Evolutionary conservation across 2,888 invertebrate species (phyloP).

Genomic region (Agrochola macilenta): DNA sequence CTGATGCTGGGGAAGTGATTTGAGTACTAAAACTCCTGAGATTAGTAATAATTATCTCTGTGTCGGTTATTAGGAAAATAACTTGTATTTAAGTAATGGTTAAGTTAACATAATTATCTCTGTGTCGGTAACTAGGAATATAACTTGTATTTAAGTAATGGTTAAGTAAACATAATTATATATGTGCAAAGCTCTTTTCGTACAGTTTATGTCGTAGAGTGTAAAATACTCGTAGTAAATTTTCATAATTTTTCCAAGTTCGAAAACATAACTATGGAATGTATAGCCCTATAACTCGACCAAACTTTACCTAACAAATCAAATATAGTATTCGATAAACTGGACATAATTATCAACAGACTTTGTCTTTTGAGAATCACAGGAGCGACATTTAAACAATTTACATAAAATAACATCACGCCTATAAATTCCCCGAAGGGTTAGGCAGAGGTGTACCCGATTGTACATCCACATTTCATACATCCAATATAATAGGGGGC

Average conservation of each 20-base stretch:
- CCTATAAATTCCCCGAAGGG: too few relatives aligned
- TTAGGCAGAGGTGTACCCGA: too few relatives aligned
- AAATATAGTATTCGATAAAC: not conserved
- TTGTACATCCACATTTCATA: too few relatives aligned
- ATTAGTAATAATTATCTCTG: not conserved
- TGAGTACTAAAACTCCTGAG: conserved; percentile 17
- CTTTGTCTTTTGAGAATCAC: not conserved
- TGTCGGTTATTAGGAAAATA: not conserved
- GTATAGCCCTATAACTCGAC: not conserved
- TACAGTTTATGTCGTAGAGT: too few relatives aligned
- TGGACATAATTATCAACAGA: not conserved
- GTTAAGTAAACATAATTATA: not conserved
- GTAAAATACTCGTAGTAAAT: not conserved
- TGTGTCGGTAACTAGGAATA: not conserved
- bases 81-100: not conserved
- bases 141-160: not conserved
- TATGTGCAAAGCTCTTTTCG: too few relatives aligned
- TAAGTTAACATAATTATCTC: not conserved
- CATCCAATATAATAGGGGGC: too few relatives aligned
- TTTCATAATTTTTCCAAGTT: not conserved
- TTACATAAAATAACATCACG: too few relatives aligned
- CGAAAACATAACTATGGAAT: not conserved
- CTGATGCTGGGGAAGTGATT: conserved; percentile 10
- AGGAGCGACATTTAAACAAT: not conserved
- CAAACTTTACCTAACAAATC: not conserved